Evolutionary conservation across 2,888 invertebrate genomes (phyloP).

Genomic region (Eremobia ochroleuca): DNA sequence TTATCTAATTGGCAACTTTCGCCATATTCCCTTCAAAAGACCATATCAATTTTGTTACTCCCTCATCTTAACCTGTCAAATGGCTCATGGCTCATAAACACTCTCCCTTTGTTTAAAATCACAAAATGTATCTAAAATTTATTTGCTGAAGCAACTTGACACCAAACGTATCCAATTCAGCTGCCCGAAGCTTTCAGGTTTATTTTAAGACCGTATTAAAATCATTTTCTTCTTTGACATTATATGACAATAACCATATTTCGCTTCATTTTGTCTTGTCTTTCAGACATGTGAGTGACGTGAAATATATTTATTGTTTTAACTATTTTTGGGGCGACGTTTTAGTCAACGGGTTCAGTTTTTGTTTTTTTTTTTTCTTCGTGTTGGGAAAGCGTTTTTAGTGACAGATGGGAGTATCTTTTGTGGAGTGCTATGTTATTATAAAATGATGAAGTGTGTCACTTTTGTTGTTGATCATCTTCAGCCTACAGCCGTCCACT

Average conservation of each 20-base stretch:
- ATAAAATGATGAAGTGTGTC: neutral
- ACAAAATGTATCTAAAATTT: conserved; percentile 60
- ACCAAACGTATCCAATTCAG: conserved; percentile 65
- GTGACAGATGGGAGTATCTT: neutral
- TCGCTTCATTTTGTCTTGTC: conserved; percentile 76
- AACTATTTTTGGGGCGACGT: conserved; percentile 70
- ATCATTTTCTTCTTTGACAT: conserved; percentile 76
- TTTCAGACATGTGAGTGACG: conserved; percentile 72
- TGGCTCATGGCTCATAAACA: conserved; percentile 19
- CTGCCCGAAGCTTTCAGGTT: conserved; percentile 72
- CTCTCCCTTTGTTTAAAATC: conserved; percentile 62
- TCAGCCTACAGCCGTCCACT: neutral
- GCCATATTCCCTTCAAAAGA: neutral
- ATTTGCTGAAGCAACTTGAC: conserved; percentile 63
- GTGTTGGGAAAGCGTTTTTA: conserved; percentile 14
- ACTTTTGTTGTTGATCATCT: neutral
- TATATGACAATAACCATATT: conserved; percentile 85
- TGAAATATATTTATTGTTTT: conserved; percentile 76
- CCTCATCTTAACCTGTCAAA: conserved; percentile 29
- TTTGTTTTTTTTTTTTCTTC: neutral
- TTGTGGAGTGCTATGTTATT: neutral
- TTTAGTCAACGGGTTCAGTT: conserved; percentile 51
- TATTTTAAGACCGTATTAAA: conserved; percentile 76
- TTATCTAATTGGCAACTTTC: neutral
- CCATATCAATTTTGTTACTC: neutral